phyloP scores from a whole-genome alignment of 2,797 vertebrate genomes.

The Phalanger gymnotis region DNA sequence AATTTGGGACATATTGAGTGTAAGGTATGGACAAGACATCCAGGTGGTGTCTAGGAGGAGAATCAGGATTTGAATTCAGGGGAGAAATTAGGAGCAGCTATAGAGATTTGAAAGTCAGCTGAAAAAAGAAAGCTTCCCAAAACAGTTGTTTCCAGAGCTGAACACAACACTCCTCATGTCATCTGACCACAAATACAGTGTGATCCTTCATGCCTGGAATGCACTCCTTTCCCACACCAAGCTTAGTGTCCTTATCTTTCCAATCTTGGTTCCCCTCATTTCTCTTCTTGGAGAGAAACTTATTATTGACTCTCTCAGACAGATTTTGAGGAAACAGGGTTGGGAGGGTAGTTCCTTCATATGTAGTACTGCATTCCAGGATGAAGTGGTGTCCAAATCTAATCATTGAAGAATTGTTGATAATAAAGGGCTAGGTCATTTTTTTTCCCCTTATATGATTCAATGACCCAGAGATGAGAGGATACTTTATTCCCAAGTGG shows the following conservation, averaged over 20 bases:
- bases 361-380: not conserved
- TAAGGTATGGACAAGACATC: not conserved
- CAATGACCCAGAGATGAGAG: not conserved
- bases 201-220: not conserved
- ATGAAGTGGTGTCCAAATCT: not conserved
- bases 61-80: not conserved
- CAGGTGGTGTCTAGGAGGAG: not conserved
- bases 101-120: not conserved
- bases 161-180: not conserved
- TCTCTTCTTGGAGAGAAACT: not conserved
- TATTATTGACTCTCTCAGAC: not conserved
- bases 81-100: not conserved
- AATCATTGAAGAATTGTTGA: not conserved
- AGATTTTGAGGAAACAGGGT: not conserved
- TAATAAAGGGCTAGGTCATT: not conserved
- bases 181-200: not conserved
- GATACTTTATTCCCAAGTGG: not conserved
- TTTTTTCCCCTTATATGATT: not conserved
- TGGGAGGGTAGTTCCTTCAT: not conserved
- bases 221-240: not conserved
- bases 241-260: not conserved
- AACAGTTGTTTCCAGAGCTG: not conserved
- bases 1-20: not conserved
- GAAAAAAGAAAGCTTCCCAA: not conserved
- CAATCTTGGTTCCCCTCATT: not conserved